These are phyloP conservation scores for Cynocephalus volans DNA, from an alignment of 2,113 vertebrate genomes.

Conservation along the genomic window DNA sequence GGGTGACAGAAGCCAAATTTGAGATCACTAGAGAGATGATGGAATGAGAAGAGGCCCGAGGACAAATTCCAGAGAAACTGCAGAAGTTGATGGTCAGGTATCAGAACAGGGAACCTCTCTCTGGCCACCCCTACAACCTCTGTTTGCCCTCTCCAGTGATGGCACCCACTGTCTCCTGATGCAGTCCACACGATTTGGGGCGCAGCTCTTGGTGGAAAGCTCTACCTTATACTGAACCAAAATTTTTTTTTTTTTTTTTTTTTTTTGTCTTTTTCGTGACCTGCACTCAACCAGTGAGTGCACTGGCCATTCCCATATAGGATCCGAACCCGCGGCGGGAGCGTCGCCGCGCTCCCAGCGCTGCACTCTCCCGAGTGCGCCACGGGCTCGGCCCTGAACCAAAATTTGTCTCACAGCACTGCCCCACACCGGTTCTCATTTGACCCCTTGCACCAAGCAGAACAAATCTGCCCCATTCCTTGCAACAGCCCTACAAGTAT, in stretches of 20 bases:
- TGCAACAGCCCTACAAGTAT: background rate
- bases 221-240: background rate
- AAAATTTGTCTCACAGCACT: background rate
- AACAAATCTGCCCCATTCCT: background rate
- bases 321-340: too few species aligned
- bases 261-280: too few species aligned
- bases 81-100: background rate
- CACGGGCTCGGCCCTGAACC: too few species aligned
- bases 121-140: background rate
- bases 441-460: background rate
- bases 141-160: background rate
- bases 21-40: background rate
- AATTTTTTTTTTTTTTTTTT: too few species aligned
- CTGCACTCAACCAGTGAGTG: too few species aligned
- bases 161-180: background rate
- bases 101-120: background rate
- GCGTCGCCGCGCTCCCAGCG: too few species aligned
- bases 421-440: background rate
- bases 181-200: background rate
- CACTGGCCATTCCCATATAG: too few species aligned
- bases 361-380: too few species aligned
- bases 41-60: background rate
- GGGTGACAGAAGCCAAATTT: background rate
- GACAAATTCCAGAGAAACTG: background rate
- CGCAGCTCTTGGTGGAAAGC: background rate